phyloP scores from a whole-genome alignment of 64 coral and sea anemone species.

The Trachythela sp. region DNA sequence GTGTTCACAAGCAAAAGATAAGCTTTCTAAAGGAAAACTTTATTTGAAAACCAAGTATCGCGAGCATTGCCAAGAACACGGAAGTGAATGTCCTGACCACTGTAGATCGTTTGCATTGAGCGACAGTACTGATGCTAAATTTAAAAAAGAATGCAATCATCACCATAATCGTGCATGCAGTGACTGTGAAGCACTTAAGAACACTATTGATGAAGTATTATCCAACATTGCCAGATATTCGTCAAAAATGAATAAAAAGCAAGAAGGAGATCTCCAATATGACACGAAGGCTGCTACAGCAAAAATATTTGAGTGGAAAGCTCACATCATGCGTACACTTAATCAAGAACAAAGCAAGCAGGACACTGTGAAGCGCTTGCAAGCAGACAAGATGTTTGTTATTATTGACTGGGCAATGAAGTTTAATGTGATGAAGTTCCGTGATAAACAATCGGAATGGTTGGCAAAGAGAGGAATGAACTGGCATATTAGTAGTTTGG shows the following conservation, averaged over 20 bases:
- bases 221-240: not conserved
- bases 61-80: slow-evolving; percentile 28
- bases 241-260: too few species aligned
- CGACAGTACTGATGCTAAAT: not conserved
- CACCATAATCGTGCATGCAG: not conserved
- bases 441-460: slow-evolving; percentile 36
- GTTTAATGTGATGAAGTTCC: slow-evolving; percentile 39
- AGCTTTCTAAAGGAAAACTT: not conserved
- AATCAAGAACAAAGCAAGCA: slow-evolving; percentile 39
- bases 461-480: too few species aligned
- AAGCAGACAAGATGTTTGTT: slow-evolving; percentile 31
- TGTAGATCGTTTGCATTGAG: slow-evolving; percentile 35
- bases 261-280: not conserved
- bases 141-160: slow-evolving; percentile 12
- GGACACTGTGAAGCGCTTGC: not conserved
- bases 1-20: not conserved
- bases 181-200: slow-evolving; percentile 28
- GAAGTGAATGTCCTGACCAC: slow-evolving; percentile 31
- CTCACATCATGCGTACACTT: not conserved
- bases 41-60: slow-evolving; percentile 37
- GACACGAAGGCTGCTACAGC: not conserved
- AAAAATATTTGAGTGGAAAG: slow-evolving; percentile 13
- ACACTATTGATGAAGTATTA: not conserved
- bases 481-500: too few species aligned
- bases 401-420: slow-evolving; percentile 54